Evolutionary conservation across 2,888 invertebrate species (phyloP).

Genomic region (Patella ulyssiponensis): DNA sequence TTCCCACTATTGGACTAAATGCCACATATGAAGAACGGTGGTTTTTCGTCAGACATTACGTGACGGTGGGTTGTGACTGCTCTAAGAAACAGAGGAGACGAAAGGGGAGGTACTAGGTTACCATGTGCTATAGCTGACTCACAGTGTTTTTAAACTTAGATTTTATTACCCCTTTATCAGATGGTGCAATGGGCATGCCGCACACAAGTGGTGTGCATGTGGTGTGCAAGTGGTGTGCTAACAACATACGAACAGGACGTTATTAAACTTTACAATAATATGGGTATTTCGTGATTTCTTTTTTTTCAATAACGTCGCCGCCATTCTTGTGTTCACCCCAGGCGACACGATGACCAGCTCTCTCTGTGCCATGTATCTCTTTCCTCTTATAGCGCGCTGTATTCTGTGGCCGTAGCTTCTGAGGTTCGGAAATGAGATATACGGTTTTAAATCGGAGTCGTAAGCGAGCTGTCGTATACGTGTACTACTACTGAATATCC

Average conservation of each 20-base stretch:
- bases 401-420: no score
- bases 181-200: background rate
- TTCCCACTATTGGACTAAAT: constrained; percentile 53
- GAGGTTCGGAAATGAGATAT: no score
- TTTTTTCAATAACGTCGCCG: constrained; percentile 5
- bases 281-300: constrained; percentile 6
- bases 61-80: constrained; percentile 63
- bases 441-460: no score
- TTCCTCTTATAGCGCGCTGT: no score
- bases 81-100: constrained; percentile 33
- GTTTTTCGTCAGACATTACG: constrained; percentile 49
- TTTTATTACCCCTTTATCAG: constrained; percentile 10
- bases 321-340: constrained; percentile 3
- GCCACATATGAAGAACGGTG: constrained; percentile 63
- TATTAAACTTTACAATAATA: constrained; percentile 1
- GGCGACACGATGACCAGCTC: background rate
- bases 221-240: background rate
- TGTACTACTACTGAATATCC: no score
- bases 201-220: background rate
- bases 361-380: no score
- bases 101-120: constrained; percentile 17
- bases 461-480: no score
- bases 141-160: background rate
- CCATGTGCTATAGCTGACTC: background rate
- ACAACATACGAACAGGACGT: constrained; percentile 1